Evolutionary conservation across 2,797 vertebrate genomes (phyloP).

Genomic region (Mus spretus): DNA sequence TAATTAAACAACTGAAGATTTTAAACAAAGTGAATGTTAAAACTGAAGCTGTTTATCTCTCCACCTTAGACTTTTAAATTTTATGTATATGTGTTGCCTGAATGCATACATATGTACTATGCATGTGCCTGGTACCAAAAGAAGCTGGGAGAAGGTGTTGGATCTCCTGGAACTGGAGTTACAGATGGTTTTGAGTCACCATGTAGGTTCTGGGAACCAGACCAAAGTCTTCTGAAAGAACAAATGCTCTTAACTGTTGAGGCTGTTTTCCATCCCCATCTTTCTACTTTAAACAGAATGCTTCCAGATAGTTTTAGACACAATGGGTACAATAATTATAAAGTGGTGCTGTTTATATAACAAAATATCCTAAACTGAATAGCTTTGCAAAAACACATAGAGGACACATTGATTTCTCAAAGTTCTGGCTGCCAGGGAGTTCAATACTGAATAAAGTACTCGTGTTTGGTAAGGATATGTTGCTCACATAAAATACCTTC

Average conservation of each 20-base stretch:
- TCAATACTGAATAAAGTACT: neutral
- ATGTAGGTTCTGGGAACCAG: neutral
- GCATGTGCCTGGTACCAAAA: neutral
- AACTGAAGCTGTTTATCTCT: neutral
- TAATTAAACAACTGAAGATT: too few relatives aligned
- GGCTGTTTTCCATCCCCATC: neutral
- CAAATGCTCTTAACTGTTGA: neutral
- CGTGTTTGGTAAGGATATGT: neutral
- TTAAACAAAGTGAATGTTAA: neutral
- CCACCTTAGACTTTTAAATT: neutral
- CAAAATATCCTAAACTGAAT: neutral
- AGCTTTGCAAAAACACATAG: neutral
- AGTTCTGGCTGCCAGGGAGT: neutral
- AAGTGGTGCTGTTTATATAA: neutral
- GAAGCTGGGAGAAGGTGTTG: neutral
- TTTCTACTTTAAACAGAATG: neutral
- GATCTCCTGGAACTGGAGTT: neutral
- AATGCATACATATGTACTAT: neutral
- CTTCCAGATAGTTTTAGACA: neutral
- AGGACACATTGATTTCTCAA: neutral
- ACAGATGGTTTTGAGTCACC: neutral
- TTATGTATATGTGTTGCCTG: neutral
- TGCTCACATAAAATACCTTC: neutral
- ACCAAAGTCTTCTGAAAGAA: neutral
- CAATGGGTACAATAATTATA: neutral